Percentiles rank a stretch among this genome's conserved stretches.
Conservation (phyloP, 2,888 invertebrate species). For the Noctua fimbriata region DNA sequence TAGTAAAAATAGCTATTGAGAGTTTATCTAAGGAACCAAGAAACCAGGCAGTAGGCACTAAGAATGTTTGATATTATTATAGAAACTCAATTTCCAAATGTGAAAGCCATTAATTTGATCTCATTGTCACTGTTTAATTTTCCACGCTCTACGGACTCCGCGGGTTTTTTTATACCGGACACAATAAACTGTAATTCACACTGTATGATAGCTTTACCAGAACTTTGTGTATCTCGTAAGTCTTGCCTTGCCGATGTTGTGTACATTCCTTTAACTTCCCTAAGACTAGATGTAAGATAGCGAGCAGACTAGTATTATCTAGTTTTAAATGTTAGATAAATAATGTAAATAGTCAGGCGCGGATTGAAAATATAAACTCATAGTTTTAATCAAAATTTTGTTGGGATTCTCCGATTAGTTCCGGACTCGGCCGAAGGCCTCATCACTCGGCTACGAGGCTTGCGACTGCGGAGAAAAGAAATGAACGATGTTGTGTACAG, state of each 20-base stretch:
- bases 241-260: conserved; percentile 55
- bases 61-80: neutral
- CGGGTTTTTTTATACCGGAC: conserved; percentile 41
- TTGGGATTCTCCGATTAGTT: neutral
- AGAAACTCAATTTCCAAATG: conserved; percentile 12
- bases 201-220: conserved; percentile 33
- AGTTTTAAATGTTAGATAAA: conserved; percentile 51
- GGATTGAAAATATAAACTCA: conserved; percentile 12
- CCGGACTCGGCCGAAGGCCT: neutral
- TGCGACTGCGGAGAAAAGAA: no score
- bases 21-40: neutral
- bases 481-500: neutral
- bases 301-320: conserved; percentile 54
- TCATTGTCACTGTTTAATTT: conserved; percentile 19
- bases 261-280: conserved; percentile 41
- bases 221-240: conserved; percentile 37
- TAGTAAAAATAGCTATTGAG: neutral
- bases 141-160: conserved; percentile 1
- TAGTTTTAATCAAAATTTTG: neutral
- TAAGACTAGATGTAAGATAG: conserved; percentile 51
- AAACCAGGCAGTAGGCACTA: conserved; percentile 4
- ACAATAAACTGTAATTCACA: conserved; percentile 51
- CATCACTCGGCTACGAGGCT: neutral
- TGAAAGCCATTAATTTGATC: conserved; percentile 19
- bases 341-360: conserved; percentile 37